These are phyloP conservation scores for Atherinomorus stipes DNA, from an alignment of 2,113 vertebrate genomes.

Conservation along the genomic window DNA sequence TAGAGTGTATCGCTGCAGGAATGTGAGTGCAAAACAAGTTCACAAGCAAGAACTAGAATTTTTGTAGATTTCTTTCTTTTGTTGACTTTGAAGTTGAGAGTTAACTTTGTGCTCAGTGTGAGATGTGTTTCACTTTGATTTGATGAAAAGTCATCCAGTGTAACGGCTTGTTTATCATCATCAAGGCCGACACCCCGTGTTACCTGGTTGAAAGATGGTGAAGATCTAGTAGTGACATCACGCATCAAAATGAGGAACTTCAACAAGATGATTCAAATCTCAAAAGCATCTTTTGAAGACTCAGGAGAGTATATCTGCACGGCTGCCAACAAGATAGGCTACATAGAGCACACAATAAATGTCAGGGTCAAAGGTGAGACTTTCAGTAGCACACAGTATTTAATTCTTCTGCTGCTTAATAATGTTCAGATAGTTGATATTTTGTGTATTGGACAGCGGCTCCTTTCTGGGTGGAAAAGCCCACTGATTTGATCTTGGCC, in stretches of 20 bases:
- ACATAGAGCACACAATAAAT: conserved; percentile 90
- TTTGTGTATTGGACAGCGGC: conserved; percentile 82
- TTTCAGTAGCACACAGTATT: neutral
- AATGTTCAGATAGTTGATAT: neutral
- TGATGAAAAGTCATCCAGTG: conserved; percentile 14
- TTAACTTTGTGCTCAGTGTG: neutral
- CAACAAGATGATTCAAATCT: conserved; percentile 93
- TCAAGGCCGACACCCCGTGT: conserved; percentile 92
- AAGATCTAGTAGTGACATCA: conserved; percentile 81
- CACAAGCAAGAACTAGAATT: neutral
- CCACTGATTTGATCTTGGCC: conserved; percentile 90
- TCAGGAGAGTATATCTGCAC: conserved; percentile 92
- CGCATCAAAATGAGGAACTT: conserved; percentile 92
- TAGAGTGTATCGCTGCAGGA: conserved; percentile 96
- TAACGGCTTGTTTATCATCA: conserved; percentile 47
- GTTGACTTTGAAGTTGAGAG: neutral
- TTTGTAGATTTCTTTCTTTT: neutral
- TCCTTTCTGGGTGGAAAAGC: conserved; percentile 96
- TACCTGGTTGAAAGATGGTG: conserved; percentile 93
- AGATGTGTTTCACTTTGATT: conserved; percentile 13
- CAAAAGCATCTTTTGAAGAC: conserved; percentile 89
- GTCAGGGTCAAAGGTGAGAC: conserved; percentile 94
- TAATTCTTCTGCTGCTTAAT: neutral
- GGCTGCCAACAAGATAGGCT: conserved; percentile 93
- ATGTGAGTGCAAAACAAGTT: conserved; percentile 84